A percentile compares a stretch with the other conserved stretches of the same genome.
Evolutionary conservation across 2,888 invertebrate species (phyloP).

Genomic region (Ichneumoninae sp.): DNA sequence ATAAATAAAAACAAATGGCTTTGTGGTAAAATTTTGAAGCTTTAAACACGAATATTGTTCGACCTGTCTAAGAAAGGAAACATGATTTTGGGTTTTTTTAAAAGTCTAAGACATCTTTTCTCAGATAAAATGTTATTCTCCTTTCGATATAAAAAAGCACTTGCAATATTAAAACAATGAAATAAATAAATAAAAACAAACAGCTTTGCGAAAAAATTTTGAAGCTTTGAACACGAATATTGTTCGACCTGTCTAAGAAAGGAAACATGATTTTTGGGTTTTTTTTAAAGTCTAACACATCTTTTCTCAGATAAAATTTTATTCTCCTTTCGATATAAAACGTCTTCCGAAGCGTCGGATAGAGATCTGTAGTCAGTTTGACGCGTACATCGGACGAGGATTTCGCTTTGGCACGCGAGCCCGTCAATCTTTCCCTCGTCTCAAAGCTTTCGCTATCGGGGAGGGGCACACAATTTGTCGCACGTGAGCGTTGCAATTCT

Average conservation of each 20-base stretch:
- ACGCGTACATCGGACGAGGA: not conserved
- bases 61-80: not conserved
- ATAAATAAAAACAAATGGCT: not conserved
- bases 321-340: not conserved
- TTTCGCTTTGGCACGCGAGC: slow-evolving; percentile 41
- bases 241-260: not conserved
- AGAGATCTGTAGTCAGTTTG: not conserved
- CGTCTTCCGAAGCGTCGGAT: not conserved
- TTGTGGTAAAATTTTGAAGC: not conserved
- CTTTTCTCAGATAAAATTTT: not conserved
- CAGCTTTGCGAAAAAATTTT: not conserved
- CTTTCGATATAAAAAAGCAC: not conserved
- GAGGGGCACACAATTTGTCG: slow-evolving; percentile 70
- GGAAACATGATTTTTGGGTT: not conserved
- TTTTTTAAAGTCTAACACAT: not conserved
- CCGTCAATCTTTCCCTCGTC: slow-evolving; percentile 31
- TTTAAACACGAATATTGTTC: not conserved
- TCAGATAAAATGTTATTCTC: too few species aligned
- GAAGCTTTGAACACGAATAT: not conserved
- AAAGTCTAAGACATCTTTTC: not conserved
- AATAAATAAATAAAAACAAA: not conserved
- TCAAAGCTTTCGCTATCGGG: slow-evolving; percentile 29
- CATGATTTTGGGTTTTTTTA: not conserved
- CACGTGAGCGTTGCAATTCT: slow-evolving; percentile 42
- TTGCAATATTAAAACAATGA: not conserved